Base-by-base conservation (phyloP, 2,797 vertebrate species). In the Mormyrus proboscirostris region DNA sequence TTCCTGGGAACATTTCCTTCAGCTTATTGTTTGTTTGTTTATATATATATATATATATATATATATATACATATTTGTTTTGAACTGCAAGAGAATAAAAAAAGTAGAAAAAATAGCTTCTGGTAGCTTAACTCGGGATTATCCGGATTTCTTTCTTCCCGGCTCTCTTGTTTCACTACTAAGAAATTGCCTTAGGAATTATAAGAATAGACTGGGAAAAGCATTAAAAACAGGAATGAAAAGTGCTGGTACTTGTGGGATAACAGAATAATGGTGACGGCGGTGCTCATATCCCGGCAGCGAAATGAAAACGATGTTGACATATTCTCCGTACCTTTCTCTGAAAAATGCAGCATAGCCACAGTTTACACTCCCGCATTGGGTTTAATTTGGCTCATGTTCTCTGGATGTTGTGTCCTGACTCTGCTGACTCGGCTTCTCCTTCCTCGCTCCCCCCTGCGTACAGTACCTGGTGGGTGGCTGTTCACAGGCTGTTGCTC, bases 11-110 rank as follows among this genome's bases (percentile, higher is more conserved):
- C 50, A 90, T 93, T 94, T 94, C 92, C 92, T 88, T 41, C 2
- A 29, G 62, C 90, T 94, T 91, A 94, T 95, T 92, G 91, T 94
- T 94, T 94, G 90, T 90, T 92, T 90, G 91, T 89, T 2, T 55
- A 22, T n/a, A n/a, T 57, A 62, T 22, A 22, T 25, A 22, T 8
- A 8, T 22, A n/a, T 22, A n/a, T 22, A 59, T n/a, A 22, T 19
- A 16, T 19, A 47, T 6, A 47, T 1, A 57, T 19, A 82, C 10
- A 82, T 19, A 47, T 25, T 83, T 89, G 89, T 92, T 93, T 94
- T 93, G 88, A 91, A 92, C 92, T 91, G 89, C 90, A 93, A 93
- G 92, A 93, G 89, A 88, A 90, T 92, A 91, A 91, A 93, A 92
- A 89, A 90, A 91, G 88, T 57, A 90, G 89, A 90, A 92, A 83